Base-by-base conservation (phyloP, 2,888 invertebrate species). In the Aspidiotus destructor region DNA sequence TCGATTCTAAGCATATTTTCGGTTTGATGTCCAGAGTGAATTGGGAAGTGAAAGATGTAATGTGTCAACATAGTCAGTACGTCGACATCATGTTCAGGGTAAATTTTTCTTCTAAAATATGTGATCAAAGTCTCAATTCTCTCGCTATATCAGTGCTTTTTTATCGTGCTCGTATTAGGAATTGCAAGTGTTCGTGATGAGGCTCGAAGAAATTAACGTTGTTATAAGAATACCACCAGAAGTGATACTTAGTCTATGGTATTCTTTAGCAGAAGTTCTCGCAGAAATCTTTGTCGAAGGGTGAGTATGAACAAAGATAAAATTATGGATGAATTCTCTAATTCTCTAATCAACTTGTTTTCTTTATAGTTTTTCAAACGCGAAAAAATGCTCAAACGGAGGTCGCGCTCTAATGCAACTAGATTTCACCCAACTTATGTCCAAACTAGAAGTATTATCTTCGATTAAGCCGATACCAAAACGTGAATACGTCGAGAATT, bases 401-500 rank as follows among this genome's bases (percentile, higher is more conserved):
- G 99, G 99, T 0, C 81, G 99, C 53, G 98, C 95, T 0, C 79
- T 99, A 10, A 99, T 99, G 98, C 97, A 97, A 76, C 80, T 99
- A 28, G 99, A 99, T 80, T 97, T 94, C 75, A 91, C 94, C 8
- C 97, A 98, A 77, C 86, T 97, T 71, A 84, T 94, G 73, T 86
- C 91, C 28, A 94, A 96, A 76, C 81, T 93, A 64, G 95, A 97
- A 77, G 86, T 88, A 75, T 85, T 96, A 68, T 88, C 93, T 0
- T 84, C 85, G 0, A 76, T 93, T 8, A 86, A 87, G 75, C 94
- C 94, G 3, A 81, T 93, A 15, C 93, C 96, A 0, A 89, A 90
- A 75, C 86, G 88, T 72, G 88, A 90, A 68, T 92, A 90, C 75
- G 96, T 98, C 0, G 97, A 98, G 78, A 84, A 85, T 68, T 99